Conservation (phyloP, 2,888 invertebrate species). For the Chamaedrilus cognettii region DNA sequence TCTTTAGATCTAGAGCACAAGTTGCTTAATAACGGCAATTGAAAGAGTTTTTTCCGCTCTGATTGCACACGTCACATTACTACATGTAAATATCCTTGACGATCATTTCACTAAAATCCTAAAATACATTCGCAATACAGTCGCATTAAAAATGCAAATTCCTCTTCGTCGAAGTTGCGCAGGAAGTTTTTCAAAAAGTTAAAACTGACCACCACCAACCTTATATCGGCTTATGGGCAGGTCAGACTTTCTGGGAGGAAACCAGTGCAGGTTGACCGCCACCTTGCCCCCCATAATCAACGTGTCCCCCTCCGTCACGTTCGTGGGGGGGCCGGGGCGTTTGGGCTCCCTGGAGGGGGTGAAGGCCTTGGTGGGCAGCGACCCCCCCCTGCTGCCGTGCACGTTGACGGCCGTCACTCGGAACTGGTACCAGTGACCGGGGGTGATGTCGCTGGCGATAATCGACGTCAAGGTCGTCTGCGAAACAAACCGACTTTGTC, state of each 20-base stretch:
- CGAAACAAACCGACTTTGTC: no score
- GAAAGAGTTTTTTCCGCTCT: no score
- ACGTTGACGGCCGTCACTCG: constrained; percentile 55
- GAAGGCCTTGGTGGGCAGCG: constrained; percentile 42
- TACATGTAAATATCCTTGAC: no score
- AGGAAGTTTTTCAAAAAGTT: neutral
- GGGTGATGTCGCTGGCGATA: constrained; percentile 38
- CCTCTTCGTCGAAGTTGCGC: neutral
- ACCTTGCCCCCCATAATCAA: constrained; percentile 46
- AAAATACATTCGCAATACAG: neutral
- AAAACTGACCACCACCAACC: no score
- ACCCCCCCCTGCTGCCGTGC: constrained; percentile 54
- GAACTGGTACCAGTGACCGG: constrained; percentile 51
- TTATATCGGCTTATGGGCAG: constrained; percentile 50
- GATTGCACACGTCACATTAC: no score
- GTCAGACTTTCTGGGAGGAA: constrained; percentile 47
- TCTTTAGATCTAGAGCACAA: no score
- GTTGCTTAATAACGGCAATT: no score
- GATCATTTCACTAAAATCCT: neutral
- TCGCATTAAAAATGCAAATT: neutral
- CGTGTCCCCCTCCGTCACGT: constrained; percentile 48
- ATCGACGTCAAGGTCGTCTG: constrained; percentile 36
- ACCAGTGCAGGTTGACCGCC: constrained; percentile 51
- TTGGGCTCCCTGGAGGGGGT: constrained; percentile 46
- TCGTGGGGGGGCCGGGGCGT: constrained; percentile 48